These are phyloP conservation scores for Andrena trimmerana DNA, from an alignment of 2,888 invertebrate genomes.

Conservation along the genomic window DNA sequence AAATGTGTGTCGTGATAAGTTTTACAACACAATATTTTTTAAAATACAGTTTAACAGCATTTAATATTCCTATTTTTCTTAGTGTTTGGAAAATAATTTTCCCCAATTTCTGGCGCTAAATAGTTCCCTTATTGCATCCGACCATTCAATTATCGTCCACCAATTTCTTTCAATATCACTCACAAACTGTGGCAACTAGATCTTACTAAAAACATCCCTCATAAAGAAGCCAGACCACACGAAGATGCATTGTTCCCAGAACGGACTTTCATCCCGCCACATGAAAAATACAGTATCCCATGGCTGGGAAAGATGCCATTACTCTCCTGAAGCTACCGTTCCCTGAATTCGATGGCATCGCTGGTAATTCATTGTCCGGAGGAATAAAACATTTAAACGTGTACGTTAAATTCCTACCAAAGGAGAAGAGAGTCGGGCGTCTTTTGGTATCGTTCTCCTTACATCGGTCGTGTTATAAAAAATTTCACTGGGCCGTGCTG, in stretches of 20 bases:
- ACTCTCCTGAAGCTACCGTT: not conserved
- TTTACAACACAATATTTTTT: too few relatives aligned
- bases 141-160: too few relatives aligned
- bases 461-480: slow-evolving; percentile 13
- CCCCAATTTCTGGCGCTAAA: too few relatives aligned
- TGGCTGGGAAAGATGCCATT: slow-evolving; percentile 3
- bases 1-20: too few relatives aligned
- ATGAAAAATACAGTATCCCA: slow-evolving; percentile 9
- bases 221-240: not conserved
- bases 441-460: slow-evolving; percentile 8
- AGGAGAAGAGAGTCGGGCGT: too few relatives aligned
- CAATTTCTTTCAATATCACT: not conserved
- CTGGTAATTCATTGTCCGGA: slow-evolving; percentile 1
- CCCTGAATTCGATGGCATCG: slow-evolving; percentile 5
- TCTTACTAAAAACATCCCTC: not conserved
- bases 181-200: not conserved
- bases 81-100: too few relatives aligned
- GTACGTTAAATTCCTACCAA: not conserved
- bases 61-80: too few relatives aligned
- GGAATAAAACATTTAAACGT: slow-evolving; percentile 26
- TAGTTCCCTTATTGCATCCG: too few relatives aligned
- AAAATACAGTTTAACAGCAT: too few relatives aligned
- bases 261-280: not conserved
- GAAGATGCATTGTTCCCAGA: slow-evolving; percentile 4
- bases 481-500: slow-evolving; percentile 33